Evolutionary conservation across 1,140 invertebrate species (phyloP).

Genomic region (Acromyrmex charruanus): DNA sequence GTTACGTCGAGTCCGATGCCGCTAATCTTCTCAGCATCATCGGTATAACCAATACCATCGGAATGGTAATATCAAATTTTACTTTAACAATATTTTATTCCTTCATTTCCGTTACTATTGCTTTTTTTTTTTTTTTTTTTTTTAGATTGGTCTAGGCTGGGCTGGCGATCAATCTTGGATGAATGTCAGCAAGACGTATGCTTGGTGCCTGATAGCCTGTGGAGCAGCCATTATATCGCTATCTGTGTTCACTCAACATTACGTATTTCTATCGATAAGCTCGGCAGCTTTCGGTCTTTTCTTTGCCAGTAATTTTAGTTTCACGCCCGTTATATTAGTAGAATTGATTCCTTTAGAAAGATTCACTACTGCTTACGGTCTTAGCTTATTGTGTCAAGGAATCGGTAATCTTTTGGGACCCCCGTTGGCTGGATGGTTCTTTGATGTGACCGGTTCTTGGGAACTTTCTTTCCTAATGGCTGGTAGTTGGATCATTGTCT

Average conservation of each 20-base stretch:
- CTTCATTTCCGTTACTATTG: constrained; percentile 20
- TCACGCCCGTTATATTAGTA: constrained; percentile 95
- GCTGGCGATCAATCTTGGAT: constrained; percentile 96
- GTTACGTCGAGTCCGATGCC: constrained; percentile 90
- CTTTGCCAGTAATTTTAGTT: constrained; percentile 95
- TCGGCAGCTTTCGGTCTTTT: constrained; percentile 92
- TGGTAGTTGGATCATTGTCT: constrained; percentile 91
- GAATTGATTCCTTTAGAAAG: constrained; percentile 92
- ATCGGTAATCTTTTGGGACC: constrained; percentile 90
- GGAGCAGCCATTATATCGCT: constrained; percentile 91
- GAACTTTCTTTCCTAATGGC: constrained; percentile 92
- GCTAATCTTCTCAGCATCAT: constrained; percentile 93
- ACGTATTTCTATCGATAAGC: constrained; percentile 87
- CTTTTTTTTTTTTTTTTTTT: constrained; percentile 73
- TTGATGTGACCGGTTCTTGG: constrained; percentile 90
- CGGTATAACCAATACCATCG: constrained; percentile 95
- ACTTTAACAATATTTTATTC: background rate
- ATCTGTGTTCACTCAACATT: constrained; percentile 89
- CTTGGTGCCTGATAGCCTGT: constrained; percentile 91
- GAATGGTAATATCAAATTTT: constrained; percentile 89
- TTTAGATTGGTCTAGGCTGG: constrained; percentile 94
- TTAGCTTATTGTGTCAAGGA: constrained; percentile 95
- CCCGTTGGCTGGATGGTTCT: constrained; percentile 90
- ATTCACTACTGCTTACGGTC: constrained; percentile 96
- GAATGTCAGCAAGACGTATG: constrained; percentile 93